These are phyloP conservation scores for Choloepus didactylus DNA, from an alignment of 2,797 vertebrate species.

Conservation along the genomic window DNA sequence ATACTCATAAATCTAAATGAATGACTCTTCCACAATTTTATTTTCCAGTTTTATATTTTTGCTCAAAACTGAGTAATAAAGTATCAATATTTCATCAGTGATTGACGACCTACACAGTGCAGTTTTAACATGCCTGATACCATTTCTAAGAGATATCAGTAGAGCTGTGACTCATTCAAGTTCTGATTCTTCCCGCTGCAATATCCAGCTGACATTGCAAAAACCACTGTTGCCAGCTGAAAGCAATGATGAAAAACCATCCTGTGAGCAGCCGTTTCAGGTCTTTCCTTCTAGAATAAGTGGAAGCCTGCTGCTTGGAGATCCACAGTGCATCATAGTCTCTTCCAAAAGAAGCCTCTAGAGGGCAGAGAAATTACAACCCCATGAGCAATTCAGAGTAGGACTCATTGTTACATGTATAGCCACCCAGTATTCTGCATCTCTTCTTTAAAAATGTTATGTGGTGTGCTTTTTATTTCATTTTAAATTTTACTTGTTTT, in stretches of 20 bases:
- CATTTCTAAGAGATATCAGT: neutral
- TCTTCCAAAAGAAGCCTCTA: conserved; percentile 34
- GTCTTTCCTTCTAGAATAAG: neutral
- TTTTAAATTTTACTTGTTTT: conserved; percentile 3
- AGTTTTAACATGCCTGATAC: neutral
- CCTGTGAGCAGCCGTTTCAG: neutral
- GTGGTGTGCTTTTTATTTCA: neutral
- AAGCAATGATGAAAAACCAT: neutral
- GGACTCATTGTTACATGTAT: neutral
- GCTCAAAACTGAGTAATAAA: too few relatives aligned
- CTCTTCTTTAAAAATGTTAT: neutral
- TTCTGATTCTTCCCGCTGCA: neutral
- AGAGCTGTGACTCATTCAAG: neutral
- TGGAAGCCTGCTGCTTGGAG: neutral
- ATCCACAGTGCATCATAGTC: neutral
- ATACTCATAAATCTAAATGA: neutral
- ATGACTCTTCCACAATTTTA: neutral
- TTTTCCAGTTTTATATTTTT: too few relatives aligned
- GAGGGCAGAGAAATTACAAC: conserved; percentile 7
- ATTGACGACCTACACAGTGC: too few relatives aligned
- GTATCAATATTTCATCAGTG: too few relatives aligned
- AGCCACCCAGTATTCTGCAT: neutral
- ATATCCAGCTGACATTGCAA: neutral
- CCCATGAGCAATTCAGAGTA: neutral
- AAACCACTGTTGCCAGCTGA: neutral